Evolutionary conservation across 2,113 vertebrate genomes (phyloP), one percentile per base, ranked within the genome.

Genomic region (Ochotona curzoniae): DNA sequence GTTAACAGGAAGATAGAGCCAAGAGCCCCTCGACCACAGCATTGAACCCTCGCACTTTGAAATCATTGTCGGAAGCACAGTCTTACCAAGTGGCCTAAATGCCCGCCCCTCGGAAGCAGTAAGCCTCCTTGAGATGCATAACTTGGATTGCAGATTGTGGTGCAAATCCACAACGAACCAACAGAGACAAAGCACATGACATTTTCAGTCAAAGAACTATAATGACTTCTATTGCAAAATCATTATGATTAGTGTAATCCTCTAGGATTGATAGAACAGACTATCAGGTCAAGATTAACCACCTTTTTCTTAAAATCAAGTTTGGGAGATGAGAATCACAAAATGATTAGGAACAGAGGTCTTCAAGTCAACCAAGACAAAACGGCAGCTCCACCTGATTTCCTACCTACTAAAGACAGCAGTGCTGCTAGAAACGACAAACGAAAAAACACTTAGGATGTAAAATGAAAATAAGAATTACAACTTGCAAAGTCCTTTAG

Each of bases 281-380:
- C 26, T 32, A 30, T 81, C n/a, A 78, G 64, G 38, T 87, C 69
- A 88, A 35, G 54, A 82, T 66, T 49, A 67, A 90, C 49, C 10
- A 14, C 75, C 26, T 49, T 71, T 91, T 87, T 30, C 93, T 96
- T 87, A 80, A 89, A 93, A 69, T 67, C 47, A 13, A 5, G 49
- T 93, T 44, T 79, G 79, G 49, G 79, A 90, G 67, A 23, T 21
- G 60, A 81, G 49, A 94, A 13, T 74, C 49, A 47, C 54, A 54
- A 78, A 93, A 57, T 88, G 15, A 21, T 82, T 79, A 92, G 63
- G 49, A 95, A 67, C 30, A 26, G 0, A 12, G 8, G 28, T 70
- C 32, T 73, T 80, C 23, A 32, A 83, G 7, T 76, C 63, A 49
- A 67, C 21, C 5, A 71, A 10, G 28, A 78, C 28, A 88, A 90